Percentiles rank a stretch among this genome's conserved stretches.
Conservation (phyloP, 2,797 vertebrate species). For the Coracias cyanogaster region DNA sequence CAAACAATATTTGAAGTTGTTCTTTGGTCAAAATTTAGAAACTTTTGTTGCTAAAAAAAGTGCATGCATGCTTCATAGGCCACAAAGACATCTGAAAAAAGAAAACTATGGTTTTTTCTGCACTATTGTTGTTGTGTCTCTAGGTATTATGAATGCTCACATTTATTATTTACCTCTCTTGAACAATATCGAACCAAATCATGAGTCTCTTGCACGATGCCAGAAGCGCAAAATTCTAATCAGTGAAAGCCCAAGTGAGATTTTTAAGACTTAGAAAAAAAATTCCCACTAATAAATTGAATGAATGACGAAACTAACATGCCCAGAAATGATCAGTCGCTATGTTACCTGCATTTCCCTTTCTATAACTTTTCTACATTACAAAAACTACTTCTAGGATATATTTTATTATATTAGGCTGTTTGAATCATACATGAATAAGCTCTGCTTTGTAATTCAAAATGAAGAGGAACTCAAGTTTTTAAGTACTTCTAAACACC, state of each 20-base stretch:
- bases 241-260: constrained; percentile 71
- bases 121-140: constrained; percentile 44
- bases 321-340: constrained; percentile 69
- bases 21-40: constrained; percentile 47
- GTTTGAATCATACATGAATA: not conserved
- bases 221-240: constrained; percentile 67
- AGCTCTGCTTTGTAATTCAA: not conserved
- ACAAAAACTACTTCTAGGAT: constrained; percentile 32
- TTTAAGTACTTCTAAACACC: not conserved
- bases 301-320: constrained; percentile 70
- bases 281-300: constrained; percentile 47
- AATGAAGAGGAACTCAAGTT: not conserved
- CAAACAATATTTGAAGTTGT: constrained; percentile 35
- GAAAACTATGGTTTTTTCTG: not conserved
- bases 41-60: constrained; percentile 1
- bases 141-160: constrained; percentile 40
- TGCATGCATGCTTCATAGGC: not conserved
- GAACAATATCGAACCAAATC: constrained; percentile 53
- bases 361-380: constrained; percentile 51
- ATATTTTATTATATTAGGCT: constrained; percentile 1
- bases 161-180: constrained; percentile 65
- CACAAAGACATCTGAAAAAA: not conserved
- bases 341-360: constrained; percentile 68
- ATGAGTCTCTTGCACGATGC: constrained; percentile 52
- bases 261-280: constrained; percentile 68